A percentile compares a stretch with the other conserved stretches of the same genome.
Conservation (phyloP, 1,140 invertebrate genomes). For the Drosophila navojoa region DNA sequence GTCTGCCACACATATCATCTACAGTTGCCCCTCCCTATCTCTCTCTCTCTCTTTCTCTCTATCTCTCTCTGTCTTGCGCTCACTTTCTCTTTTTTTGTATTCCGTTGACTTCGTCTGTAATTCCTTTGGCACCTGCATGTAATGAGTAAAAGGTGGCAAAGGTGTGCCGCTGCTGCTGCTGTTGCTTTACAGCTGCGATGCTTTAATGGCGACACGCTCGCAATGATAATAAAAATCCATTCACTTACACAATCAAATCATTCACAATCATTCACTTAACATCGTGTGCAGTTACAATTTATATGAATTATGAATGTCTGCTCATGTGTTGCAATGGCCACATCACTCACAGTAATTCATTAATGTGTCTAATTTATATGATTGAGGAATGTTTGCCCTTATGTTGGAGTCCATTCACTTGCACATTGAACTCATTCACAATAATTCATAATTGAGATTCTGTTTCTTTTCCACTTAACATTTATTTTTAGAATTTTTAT, state of each 20-base stretch:
- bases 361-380: too few relatives aligned
- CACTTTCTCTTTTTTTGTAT: conserved; percentile 9
- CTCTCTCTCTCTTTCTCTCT: not conserved
- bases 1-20: conserved; percentile 10
- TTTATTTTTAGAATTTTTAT: too few relatives aligned
- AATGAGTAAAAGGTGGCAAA: conserved; percentile 27
- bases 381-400: too few relatives aligned
- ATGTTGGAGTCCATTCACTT: too few relatives aligned
- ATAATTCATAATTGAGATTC: too few relatives aligned
- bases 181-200: not conserved
- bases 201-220: not conserved
- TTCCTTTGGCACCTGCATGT: conserved; percentile 43
- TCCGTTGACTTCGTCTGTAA: conserved; percentile 23
- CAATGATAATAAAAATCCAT: conserved; percentile 9
- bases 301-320: not conserved
- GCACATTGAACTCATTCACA: too few relatives aligned
- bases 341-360: too few relatives aligned
- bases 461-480: too few relatives aligned
- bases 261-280: conserved; percentile 1
- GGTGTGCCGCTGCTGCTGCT: not conserved
- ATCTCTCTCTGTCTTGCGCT: not conserved
- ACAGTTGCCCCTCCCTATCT: not conserved
- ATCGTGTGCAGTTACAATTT: not conserved
- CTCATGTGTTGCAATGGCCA: too few relatives aligned
- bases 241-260: conserved; percentile 2